Evolutionary conservation across 2,113 vertebrate genomes (phyloP).

Genomic region (Cnemophilus loriae): DNA sequence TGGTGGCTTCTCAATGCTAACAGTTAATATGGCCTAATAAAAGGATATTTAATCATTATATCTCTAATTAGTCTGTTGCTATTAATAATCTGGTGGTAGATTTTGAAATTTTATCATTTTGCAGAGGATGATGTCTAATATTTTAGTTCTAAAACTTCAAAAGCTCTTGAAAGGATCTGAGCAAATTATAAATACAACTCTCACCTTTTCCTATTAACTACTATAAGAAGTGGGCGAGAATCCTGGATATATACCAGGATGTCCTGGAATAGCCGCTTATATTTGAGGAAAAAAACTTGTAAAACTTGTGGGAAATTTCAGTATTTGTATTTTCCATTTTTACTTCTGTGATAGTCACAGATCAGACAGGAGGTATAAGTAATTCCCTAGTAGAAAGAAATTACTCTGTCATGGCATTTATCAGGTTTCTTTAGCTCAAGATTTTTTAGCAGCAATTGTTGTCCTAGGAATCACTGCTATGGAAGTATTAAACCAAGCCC

Average conservation of each 20-base stretch:
- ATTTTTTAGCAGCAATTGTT: not conserved
- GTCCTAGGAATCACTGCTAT: not conserved
- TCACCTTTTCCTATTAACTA: not conserved
- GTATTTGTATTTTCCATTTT: not conserved
- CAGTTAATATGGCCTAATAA: not conserved
- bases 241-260: not conserved
- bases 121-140: not conserved
- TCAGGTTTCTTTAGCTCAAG: not conserved
- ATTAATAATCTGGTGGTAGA: not conserved
- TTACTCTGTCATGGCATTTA: not conserved
- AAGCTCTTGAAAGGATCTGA: not conserved
- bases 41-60: not conserved
- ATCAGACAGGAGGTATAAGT: not conserved
- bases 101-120: slow-evolving; percentile 5
- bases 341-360: not conserved
- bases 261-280: not conserved
- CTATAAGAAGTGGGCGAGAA: not conserved
- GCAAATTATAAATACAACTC: not conserved
- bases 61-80: not conserved
- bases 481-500: not conserved
- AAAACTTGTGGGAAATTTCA: not conserved
- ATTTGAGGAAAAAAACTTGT: not conserved
- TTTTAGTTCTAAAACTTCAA: not conserved
- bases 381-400: not conserved
- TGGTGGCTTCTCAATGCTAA: not conserved